Evolutionary conservation across 2,797 vertebrate genomes (phyloP).

Genomic region (Tarsius wallacei): DNA sequence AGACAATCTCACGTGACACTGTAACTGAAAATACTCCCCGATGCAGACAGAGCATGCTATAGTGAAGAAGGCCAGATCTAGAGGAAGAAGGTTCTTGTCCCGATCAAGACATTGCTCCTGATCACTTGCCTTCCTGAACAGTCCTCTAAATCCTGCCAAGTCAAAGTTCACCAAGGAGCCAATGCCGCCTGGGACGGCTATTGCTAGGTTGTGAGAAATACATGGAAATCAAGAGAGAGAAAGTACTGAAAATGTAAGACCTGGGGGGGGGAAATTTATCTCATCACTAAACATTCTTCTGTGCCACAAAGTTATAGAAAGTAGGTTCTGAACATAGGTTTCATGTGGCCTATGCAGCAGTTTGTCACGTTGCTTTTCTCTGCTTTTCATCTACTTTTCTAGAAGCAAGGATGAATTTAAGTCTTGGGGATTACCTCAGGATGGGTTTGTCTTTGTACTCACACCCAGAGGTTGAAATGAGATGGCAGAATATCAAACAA

Average conservation of each 20-base stretch:
- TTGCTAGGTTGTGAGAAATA: not conserved
- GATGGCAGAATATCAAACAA: not conserved
- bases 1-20: not conserved
- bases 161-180: not conserved
- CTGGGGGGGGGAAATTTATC: not conserved
- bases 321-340: not conserved
- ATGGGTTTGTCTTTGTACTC: not conserved
- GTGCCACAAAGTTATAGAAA: rapidly evolving
- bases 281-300: not conserved
- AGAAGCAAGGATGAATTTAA: not conserved
- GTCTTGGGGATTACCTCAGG: not conserved
- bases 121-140: rapidly evolving
- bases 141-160: not conserved
- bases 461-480: not conserved
- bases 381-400: too few species aligned
- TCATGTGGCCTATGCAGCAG: rapidly evolving
- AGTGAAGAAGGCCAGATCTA: not conserved
- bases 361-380: not conserved
- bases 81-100: not conserved
- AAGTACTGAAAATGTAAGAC: not conserved
- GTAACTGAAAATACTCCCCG: not conserved
- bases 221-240: not conserved
- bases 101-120: not conserved
- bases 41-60: not conserved
- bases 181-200: not conserved